These are phyloP conservation scores for Exephanes ischioxanthus DNA, from an alignment of 2,888 invertebrate genomes.

Conservation along the genomic window DNA sequence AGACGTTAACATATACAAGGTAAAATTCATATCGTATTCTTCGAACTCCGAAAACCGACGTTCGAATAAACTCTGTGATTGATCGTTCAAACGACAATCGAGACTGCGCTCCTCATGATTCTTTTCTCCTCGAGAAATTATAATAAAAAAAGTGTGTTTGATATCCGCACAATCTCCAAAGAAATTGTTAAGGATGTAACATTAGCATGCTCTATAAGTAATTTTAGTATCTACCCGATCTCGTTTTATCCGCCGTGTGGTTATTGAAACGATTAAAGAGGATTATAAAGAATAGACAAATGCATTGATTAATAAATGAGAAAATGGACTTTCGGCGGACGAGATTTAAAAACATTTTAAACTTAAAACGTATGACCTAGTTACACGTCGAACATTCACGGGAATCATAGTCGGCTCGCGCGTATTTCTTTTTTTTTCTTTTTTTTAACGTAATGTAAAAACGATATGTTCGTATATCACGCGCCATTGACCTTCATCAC, in stretches of 20 bases:
- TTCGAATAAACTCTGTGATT: constrained; percentile 5
- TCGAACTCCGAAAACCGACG: not conserved
- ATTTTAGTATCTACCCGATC: constrained; percentile 55
- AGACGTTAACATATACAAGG: constrained; percentile 40
- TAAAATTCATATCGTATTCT: constrained; percentile 14
- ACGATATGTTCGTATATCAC: constrained; percentile 48
- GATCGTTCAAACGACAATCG: constrained; percentile 3
- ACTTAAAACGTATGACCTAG: constrained; percentile 42
- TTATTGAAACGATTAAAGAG: constrained; percentile 48
- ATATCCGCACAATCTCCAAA: constrained; percentile 27
- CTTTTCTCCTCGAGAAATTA: constrained; percentile 18
- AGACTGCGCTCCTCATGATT: constrained; percentile 10
- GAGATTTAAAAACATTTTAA: constrained; percentile 51
- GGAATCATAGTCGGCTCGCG: constrained; percentile 13
- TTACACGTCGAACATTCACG: constrained; percentile 45
- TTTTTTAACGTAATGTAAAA: constrained; percentile 33
- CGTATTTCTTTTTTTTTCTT: not conserved
- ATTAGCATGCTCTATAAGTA: constrained; percentile 54
- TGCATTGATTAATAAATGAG: constrained; percentile 18
- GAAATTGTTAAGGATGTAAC: constrained; percentile 8
- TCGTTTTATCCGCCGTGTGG: constrained; percentile 42
- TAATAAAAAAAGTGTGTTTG: constrained; percentile 19
- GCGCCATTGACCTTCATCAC: constrained; percentile 23
- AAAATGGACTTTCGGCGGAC: constrained; percentile 35
- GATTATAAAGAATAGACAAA: not conserved